Evolutionary conservation across 2,888 invertebrate genomes (phyloP).

Genomic region (Ernsta delagoae): DNA sequence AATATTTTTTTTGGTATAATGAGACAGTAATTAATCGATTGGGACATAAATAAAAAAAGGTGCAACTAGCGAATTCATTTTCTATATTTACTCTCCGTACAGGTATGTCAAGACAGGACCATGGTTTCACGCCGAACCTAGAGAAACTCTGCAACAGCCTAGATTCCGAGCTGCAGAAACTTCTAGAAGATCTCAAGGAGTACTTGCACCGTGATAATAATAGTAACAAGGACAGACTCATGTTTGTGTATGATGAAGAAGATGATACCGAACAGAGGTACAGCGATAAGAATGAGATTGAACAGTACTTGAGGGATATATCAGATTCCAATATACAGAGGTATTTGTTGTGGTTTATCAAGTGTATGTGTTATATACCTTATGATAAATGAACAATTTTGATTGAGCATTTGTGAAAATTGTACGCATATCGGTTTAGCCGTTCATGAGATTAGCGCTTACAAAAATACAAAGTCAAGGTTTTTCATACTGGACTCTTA

Average conservation of each 20-base stretch:
- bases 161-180: constrained; percentile 85
- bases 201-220: constrained; percentile 85
- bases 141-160: constrained; percentile 88
- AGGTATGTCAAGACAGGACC: constrained; percentile 90
- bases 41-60: too few relatives aligned
- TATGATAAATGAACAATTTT: too few relatives aligned
- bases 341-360: constrained; percentile 53
- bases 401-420: too few relatives aligned
- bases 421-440: too few relatives aligned
- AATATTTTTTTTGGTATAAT: too few relatives aligned
- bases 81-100: not conserved
- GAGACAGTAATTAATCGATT: too few relatives aligned
- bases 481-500: too few relatives aligned
- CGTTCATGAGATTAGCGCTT: too few relatives aligned
- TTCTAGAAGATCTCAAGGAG: constrained; percentile 88
- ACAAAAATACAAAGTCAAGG: too few relatives aligned
- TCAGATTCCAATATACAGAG: constrained; percentile 75
- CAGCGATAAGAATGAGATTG: constrained; percentile 78
- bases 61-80: too few relatives aligned
- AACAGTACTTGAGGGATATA: constrained; percentile 79
- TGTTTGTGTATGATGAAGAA: constrained; percentile 69
- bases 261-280: constrained; percentile 68
- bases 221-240: constrained; percentile 51
- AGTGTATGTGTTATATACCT: too few relatives aligned
- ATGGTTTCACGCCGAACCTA: constrained; percentile 90